phyloP scores from a whole-genome alignment of 2,888 invertebrate genomes.

The Cactoblastis cactorum region DNA sequence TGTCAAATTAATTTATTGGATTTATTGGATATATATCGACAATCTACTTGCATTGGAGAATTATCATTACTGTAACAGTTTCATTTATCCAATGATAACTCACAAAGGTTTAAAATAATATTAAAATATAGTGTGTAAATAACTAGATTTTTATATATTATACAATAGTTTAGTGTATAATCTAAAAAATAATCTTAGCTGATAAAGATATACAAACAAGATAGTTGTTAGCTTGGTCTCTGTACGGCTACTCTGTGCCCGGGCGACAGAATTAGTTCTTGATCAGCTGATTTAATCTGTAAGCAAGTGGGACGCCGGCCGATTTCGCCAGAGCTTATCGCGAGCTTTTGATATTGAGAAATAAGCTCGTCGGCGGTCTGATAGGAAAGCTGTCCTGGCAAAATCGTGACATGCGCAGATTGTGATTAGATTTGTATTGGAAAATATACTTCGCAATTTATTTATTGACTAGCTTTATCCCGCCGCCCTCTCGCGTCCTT shows the following conservation, averaged over 20 bases:
- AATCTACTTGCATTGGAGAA: too few relatives aligned
- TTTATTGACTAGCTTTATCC: not conserved
- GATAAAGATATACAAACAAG: not conserved
- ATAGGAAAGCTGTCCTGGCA: not conserved
- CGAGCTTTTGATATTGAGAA: conserved; percentile 1
- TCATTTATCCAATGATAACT: too few relatives aligned
- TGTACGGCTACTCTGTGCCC: not conserved
- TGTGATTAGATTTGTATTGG: not conserved
- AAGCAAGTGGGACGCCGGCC: conserved; percentile 11
- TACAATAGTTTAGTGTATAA: too few relatives aligned
- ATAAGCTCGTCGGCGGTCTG: not conserved
- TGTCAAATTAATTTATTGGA: too few relatives aligned
- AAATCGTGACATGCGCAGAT: not conserved
- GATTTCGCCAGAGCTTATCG: conserved; percentile 10
- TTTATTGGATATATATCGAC: too few relatives aligned
- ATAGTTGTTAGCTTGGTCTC: not conserved
- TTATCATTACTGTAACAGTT: too few relatives aligned
- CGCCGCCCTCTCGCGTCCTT: too few relatives aligned
- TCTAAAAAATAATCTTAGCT: too few relatives aligned
- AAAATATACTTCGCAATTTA: not conserved
- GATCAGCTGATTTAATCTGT: conserved; percentile 52
- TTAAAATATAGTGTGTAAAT: too few relatives aligned
- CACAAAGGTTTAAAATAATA: too few relatives aligned
- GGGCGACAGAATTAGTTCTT: conserved; percentile 39
- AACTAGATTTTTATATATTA: too few relatives aligned